Percentiles rank a stretch among this genome's conserved stretches.
These are phyloP conservation scores for Coracias cyanogaster DNA, from an alignment of 2,797 vertebrate species.

Conservation along the genomic window DNA sequence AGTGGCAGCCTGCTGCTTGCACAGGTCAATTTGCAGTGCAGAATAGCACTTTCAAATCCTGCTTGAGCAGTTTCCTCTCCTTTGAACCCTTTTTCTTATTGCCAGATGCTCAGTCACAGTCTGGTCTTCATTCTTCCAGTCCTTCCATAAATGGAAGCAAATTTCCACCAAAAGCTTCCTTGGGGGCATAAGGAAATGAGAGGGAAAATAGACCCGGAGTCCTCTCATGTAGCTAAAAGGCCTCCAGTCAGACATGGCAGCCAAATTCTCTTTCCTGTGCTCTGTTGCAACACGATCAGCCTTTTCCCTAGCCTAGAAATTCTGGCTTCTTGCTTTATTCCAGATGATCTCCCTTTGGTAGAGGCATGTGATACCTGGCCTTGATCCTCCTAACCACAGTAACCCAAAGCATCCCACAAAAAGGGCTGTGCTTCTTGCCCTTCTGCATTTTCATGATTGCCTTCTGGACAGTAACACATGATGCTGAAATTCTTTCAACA, in stretches of 20 bases:
- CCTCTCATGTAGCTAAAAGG: not conserved
- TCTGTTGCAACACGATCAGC: slow-evolving; percentile 6
- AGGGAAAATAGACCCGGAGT: not conserved
- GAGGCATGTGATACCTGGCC: not conserved
- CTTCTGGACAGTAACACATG: not conserved
- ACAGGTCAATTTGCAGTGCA: not conserved
- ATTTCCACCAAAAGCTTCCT: slow-evolving; percentile 53
- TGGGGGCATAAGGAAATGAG: slow-evolving; percentile 39
- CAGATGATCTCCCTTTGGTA: not conserved
- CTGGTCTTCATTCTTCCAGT: not conserved
- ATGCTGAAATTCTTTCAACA: not conserved
- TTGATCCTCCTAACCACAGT: not conserved
- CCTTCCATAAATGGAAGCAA: slow-evolving; percentile 23
- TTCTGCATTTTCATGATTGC: not conserved
- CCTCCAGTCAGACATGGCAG: not conserved
- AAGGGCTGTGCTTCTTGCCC: not conserved
- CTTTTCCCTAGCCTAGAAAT: not conserved
- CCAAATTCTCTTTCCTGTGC: slow-evolving; percentile 18
- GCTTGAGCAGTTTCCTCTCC: slow-evolving; percentile 19
- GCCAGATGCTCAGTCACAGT: slow-evolving; percentile 41
- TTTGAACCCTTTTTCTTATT: slow-evolving; percentile 29
- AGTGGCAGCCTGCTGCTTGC: not conserved
- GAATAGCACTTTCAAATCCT: not conserved
- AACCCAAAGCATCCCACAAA: not conserved
- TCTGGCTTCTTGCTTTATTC: not conserved